Base-by-base conservation (phyloP, 2,797 vertebrate species). In the Thalassophryne amazonica region DNA sequence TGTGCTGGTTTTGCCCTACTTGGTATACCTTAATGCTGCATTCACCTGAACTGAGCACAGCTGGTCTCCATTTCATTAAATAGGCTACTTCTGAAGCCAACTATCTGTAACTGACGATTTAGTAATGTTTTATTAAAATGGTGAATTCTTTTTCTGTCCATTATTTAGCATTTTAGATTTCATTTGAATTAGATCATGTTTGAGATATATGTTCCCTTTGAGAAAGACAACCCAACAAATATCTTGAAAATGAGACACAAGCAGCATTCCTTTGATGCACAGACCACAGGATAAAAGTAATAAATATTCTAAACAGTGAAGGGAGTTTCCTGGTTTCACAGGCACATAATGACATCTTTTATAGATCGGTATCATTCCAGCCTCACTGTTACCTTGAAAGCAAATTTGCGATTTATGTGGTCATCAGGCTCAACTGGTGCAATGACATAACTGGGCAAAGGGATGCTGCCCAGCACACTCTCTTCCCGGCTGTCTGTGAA, bases 401-500 rank as follows among this genome's bases (percentile, higher is more conserved):
- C 94, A 52, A 94, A 96, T 80, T 97, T 99, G 76, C 97, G 96
- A 83, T 93, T 96, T 60, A 99, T 95, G 41, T 95, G 95, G 85
- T 99, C 97, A 50, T 97, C 94, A 0, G 92, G 83, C 63, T 90
- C 93, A 59, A 98, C 92, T 1, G 95, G 90, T n/a, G 95, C 91
- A 48, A 95, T 92, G 31, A 95, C 89, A 0, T 99, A 99, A 81
- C 97, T 95, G 67, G 95, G 97, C 55, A 99, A 80, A 13, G 97
- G 96, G 63, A 99, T 95, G 88, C 97, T 99, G 2, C 97, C 97
- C 17, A 99, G 85, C 53, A 98, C 93, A 0, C 86, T 89, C 84
- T 99, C 97, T 80, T 99, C 97, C 89, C 95, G 91, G 86, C 96
- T 99, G 78, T 99, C 97, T 99, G 90, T 73, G 76, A 64, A 83